These are phyloP conservation scores for Morphnarchus princeps DNA, from an alignment of 2,113 vertebrate species.

Conservation along the genomic window DNA sequence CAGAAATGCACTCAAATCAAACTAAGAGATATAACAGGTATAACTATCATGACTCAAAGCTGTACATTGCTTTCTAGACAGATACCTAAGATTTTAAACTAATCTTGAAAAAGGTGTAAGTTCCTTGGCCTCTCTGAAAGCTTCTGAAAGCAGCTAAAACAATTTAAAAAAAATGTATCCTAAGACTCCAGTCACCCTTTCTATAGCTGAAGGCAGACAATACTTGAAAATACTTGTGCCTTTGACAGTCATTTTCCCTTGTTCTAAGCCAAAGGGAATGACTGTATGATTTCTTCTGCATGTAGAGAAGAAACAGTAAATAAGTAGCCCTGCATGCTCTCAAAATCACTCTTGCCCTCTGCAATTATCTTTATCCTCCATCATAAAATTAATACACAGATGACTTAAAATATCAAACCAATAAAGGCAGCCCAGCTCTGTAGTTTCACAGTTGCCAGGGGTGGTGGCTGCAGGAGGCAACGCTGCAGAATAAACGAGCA, in stretches of 20 bases:
- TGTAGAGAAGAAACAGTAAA: neutral
- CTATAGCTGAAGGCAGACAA: neutral
- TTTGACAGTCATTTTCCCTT: neutral
- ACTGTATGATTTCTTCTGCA: neutral
- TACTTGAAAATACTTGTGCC: neutral
- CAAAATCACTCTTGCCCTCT: neutral
- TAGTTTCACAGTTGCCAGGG: neutral
- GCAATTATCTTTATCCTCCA: neutral
- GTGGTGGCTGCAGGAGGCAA: neutral
- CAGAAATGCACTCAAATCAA: neutral
- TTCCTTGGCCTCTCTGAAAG: neutral
- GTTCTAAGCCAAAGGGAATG: neutral
- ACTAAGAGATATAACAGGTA: neutral
- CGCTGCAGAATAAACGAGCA: fast-evolving
- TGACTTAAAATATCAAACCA: neutral
- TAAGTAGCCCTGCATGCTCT: neutral
- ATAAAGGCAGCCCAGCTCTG: neutral
- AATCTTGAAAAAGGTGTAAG: neutral
- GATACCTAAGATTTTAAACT: neutral
- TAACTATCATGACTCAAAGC: neutral
- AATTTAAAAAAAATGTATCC: neutral
- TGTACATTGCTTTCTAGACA: neutral
- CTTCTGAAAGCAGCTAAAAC: neutral
- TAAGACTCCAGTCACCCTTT: neutral
- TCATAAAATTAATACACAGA: neutral